Conservation (phyloP, 2,888 invertebrate genomes). For the Liopterus haemorrhoidalis region DNA sequence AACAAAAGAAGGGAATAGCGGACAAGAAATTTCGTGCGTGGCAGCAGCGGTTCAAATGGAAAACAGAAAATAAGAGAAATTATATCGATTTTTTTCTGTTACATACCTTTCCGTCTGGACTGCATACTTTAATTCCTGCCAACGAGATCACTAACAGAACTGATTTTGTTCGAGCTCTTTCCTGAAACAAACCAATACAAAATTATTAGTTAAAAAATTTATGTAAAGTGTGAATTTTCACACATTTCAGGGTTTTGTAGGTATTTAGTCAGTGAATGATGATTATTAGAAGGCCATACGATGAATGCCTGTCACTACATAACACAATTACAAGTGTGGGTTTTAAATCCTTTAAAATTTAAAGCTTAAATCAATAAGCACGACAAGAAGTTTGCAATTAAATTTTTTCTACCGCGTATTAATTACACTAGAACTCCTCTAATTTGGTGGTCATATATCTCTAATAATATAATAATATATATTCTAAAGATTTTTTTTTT, state of each 20-base stretch:
- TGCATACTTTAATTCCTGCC: conserved; percentile 77
- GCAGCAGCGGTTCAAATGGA: neutral
- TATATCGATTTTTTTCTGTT: conserved; percentile 17
- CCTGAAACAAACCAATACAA: conserved; percentile 49
- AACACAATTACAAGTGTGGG: conserved; percentile 9
- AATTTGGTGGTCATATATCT: too few species aligned
- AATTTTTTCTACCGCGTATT: too few species aligned
- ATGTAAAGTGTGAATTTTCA: too few species aligned
- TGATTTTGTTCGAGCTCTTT: conserved; percentile 59
- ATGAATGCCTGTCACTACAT: too few species aligned
- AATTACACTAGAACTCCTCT: too few species aligned
- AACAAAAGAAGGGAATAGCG: conserved; percentile 15
- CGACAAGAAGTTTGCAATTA: too few species aligned
- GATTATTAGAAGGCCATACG: too few species aligned
- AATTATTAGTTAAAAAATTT: neutral
- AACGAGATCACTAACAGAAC: conserved; percentile 70
- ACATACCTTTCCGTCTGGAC: conserved; percentile 73
- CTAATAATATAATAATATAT: too few species aligned
- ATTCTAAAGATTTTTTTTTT: too few species aligned
- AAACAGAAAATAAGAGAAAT: conserved; percentile 1
- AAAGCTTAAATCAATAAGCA: too few species aligned
- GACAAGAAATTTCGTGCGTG: neutral
- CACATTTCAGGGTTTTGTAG: too few species aligned
- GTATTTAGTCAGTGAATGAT: too few species aligned
- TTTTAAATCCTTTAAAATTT: conserved; percentile 3